Base-by-base conservation (phyloP, 2,113 vertebrate genomes). In the Hyla sarda region DNA sequence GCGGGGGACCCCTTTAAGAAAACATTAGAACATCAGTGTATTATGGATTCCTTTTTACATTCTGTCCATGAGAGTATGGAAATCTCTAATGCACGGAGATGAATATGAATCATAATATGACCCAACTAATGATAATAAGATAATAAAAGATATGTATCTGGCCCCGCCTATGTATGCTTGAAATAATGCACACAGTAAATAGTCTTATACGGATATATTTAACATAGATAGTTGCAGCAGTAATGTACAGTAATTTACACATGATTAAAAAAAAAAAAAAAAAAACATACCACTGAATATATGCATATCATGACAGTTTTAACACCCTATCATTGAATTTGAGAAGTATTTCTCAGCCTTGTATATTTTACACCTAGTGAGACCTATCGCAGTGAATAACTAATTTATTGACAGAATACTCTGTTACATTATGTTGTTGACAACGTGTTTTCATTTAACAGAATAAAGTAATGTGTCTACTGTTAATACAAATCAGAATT, bases 291-390 rank as follows among this genome's bases (percentile, higher is more conserved):
- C 69, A 75, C 67, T 83, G 82, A 74, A 72, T 73, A 56, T 28
- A 83, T 83, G n/a, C 62, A 82, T 83, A 56, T 56, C 48, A 83
- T 83, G 67, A 73, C 30, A 60, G 69, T 75, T 75, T 19, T 83
- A 32, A 47, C 71, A 58, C 50, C 28, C n/a, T 73, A 21, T 75
- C 30, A 83, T 21, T 41, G 52, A n/a, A 50, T 65, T 71, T 50
- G 17, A 67, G 19, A 69, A 52, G 41, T 69, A 69, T 82, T 69
- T 71, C 25, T 32, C 25, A 21, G 34, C n/a, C n/a, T 69, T 50
- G 60, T 69, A 19, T 65, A 82, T 82, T 82, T 82, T 52, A 69
- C 45, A 52, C 47, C 8, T 28, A 28, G 34, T 45, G 28, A 62
- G 21, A 62, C 34, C 48, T 54, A 54, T 28, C 30, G n/a, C 47